These are phyloP conservation scores for Chrysochloris asiatica DNA, from an alignment of 2,113 vertebrate species.

Conservation along the genomic window DNA sequence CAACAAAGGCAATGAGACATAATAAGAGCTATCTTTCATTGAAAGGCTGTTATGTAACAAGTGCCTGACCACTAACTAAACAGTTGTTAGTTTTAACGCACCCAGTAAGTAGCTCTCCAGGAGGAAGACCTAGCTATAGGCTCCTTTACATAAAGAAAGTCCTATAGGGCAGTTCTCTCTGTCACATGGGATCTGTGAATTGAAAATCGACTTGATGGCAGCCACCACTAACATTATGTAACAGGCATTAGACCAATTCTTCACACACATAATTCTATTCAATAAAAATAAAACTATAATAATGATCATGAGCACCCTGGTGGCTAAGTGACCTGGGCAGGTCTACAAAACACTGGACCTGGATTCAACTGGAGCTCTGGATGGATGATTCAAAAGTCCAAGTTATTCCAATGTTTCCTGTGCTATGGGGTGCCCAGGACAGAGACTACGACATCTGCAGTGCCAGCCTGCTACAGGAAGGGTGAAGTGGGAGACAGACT, in stretches of 20 bases:
- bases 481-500: neutral
- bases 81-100: neutral
- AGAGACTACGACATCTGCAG: too few relatives aligned
- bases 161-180: neutral
- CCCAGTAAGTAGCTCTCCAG: neutral
- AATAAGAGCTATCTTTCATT: neutral
- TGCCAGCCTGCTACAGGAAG: rapidly evolving
- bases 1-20: neutral
- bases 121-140: neutral
- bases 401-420: rapidly evolving
- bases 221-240: neutral
- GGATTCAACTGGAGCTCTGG: too few relatives aligned
- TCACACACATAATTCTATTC: neutral
- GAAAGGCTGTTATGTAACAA: too few relatives aligned
- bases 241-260: neutral
- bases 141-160: neutral
- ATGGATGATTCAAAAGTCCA: neutral
- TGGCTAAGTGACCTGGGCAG: neutral
- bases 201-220: neutral
- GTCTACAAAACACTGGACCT: neutral
- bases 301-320: too few relatives aligned
- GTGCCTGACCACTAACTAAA: neutral
- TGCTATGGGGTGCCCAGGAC: too few relatives aligned
- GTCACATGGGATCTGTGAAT: neutral
- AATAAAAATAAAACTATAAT: too few relatives aligned